Evolutionary conservation across 2,113 vertebrate genomes (phyloP).

Genomic region (Gambusia holbrooki): DNA sequence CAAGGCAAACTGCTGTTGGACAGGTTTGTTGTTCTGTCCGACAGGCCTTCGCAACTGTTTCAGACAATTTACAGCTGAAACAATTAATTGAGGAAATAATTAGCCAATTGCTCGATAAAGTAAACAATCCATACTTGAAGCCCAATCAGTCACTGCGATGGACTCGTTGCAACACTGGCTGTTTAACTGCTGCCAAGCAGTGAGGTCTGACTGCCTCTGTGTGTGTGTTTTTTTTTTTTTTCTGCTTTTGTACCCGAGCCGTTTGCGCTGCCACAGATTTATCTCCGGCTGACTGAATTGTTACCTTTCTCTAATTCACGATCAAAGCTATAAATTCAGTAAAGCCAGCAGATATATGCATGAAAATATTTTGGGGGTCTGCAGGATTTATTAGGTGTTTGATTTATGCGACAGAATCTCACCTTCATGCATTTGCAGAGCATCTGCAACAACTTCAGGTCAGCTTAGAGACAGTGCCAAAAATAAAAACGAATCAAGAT

Average conservation of each 20-base stretch:
- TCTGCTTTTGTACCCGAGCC: slow-evolving; percentile 36
- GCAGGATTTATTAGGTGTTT: slow-evolving; percentile 54
- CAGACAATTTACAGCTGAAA: slow-evolving; percentile 1
- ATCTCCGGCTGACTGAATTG: slow-evolving; percentile 49
- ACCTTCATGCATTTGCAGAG: slow-evolving; percentile 21
- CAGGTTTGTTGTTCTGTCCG: not conserved
- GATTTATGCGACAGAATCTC: slow-evolving; percentile 54
- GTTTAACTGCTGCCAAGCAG: slow-evolving; percentile 40
- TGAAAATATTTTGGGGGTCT: slow-evolving; percentile 33
- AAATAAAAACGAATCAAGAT: slow-evolving; percentile 16
- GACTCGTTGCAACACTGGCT: slow-evolving; percentile 1
- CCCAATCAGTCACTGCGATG: slow-evolving; percentile 2
- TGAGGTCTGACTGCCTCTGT: slow-evolving; percentile 21
- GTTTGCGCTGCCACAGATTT: slow-evolving; percentile 27
- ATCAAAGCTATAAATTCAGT: slow-evolving; percentile 54
- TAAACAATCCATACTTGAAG: not conserved
- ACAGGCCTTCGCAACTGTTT: not conserved
- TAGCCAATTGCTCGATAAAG: slow-evolving; percentile 3
- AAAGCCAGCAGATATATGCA: slow-evolving; percentile 31
- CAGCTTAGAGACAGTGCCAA: slow-evolving; percentile 29
- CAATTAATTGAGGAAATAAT: not conserved
- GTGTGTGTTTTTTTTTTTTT: slow-evolving; percentile 3
- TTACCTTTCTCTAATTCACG: slow-evolving; percentile 45
- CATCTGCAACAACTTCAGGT: slow-evolving; percentile 15
- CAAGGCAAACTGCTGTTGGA: not conserved